Evolutionary conservation across 2,888 invertebrate species (phyloP).

Genomic region (Mesoligia furuncula): DNA sequence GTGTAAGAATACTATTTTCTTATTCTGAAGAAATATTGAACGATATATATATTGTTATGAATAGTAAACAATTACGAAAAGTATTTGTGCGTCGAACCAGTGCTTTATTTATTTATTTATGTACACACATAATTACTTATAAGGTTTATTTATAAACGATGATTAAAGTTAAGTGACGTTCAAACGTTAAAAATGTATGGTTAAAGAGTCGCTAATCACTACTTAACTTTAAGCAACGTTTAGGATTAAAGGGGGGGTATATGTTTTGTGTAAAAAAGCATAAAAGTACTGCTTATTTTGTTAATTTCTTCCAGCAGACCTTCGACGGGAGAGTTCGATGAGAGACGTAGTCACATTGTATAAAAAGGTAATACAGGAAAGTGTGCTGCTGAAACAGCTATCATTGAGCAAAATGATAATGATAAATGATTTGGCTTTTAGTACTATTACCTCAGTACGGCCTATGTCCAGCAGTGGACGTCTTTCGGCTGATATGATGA

Average conservation of each 20-base stretch:
- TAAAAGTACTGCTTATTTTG: neutral
- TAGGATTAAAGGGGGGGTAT: too few relatives aligned
- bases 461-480: too few relatives aligned
- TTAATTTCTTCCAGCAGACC: neutral
- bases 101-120: neutral
- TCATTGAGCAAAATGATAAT: neutral
- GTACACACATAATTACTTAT: neutral
- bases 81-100: neutral
- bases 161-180: too few relatives aligned
- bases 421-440: neutral
- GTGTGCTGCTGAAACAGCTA: neutral
- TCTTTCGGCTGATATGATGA: too few relatives aligned
- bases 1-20: neutral
- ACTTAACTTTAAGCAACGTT: too few relatives aligned
- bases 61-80: neutral
- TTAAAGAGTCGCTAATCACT: too few relatives aligned
- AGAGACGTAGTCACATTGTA: neutral
- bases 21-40: neutral
- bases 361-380: neutral
- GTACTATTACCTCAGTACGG: neutral
- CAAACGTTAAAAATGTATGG: too few relatives aligned
- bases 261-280: neutral
- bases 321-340: neutral
- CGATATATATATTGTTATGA: neutral
- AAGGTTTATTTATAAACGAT: too few relatives aligned